Evolutionary conservation across 1,140 invertebrate species (phyloP).

Genomic region (Aphelinus atriplicis): DNA sequence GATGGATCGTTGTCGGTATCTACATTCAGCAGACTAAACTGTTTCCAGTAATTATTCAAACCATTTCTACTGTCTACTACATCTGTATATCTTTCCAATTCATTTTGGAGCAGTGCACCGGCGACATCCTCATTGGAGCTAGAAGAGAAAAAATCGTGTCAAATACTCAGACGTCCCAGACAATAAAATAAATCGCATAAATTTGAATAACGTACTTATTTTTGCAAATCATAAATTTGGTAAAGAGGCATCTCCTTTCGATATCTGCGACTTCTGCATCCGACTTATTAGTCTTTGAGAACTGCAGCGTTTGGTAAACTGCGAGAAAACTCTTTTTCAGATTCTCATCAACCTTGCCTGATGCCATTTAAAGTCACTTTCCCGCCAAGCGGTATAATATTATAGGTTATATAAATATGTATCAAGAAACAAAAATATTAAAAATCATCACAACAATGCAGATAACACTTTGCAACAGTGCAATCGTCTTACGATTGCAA

Average conservation of each 20-base stretch:
- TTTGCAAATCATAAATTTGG: slow-evolving; percentile 50
- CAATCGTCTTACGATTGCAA: too few species aligned
- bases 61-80: slow-evolving; percentile 44
- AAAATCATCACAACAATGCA: too few species aligned
- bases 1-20: slow-evolving; percentile 46
- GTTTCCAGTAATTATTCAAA: slow-evolving; percentile 55
- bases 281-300: slow-evolving; percentile 49
- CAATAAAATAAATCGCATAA: neutral
- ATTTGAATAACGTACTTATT: slow-evolving; percentile 48
- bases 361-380: slow-evolving; percentile 26
- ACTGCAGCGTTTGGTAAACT: slow-evolving; percentile 50
- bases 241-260: slow-evolving; percentile 50
- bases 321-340: slow-evolving; percentile 48
- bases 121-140: slow-evolving; percentile 51
- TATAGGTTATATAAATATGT: neutral
- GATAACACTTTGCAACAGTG: too few species aligned
- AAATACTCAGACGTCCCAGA: too few species aligned
- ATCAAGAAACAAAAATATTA: too few species aligned
- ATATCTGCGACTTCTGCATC: slow-evolving; percentile 44
- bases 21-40: slow-evolving; percentile 47
- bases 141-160: slow-evolving; percentile 5
- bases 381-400: neutral
- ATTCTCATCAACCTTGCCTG: slow-evolving; percentile 6
- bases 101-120: slow-evolving; percentile 43
- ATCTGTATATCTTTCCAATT: slow-evolving; percentile 47